A percentile compares a stretch with the other conserved stretches of the same genome.
These are phyloP conservation scores for Heteromormyrus szaboi DNA, from an alignment of 2,797 vertebrate genomes.

Conservation along the genomic window DNA sequence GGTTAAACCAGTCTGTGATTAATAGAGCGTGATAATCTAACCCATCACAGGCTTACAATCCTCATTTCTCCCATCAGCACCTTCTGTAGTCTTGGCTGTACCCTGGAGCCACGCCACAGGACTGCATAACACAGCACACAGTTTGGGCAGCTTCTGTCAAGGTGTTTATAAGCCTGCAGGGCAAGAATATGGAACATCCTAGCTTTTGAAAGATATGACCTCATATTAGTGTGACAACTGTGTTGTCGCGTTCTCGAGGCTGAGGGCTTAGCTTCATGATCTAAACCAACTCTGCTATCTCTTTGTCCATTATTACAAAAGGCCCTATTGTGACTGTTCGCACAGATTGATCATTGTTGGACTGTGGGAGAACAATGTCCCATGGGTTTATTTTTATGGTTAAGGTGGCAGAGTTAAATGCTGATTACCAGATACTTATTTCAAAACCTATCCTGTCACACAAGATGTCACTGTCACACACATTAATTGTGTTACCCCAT, in stretches of 20 bases:
- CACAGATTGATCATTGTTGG: background rate
- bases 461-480: background rate
- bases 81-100: background rate
- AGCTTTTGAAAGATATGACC: background rate
- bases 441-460: background rate
- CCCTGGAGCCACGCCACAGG: background rate
- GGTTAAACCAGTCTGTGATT: background rate
- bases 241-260: background rate
- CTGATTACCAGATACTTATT: background rate
- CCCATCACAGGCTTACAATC: background rate
- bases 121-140: background rate
- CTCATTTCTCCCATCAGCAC: background rate
- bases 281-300: background rate
- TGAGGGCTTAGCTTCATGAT: background rate
- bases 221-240: background rate
- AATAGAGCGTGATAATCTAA: constrained; percentile 1
- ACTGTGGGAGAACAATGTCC: background rate
- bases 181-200: background rate
- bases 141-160: background rate
- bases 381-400: background rate
- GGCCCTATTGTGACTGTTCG: background rate
- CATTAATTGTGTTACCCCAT: background rate
- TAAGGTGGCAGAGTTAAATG: background rate
- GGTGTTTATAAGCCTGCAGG: background rate
- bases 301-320: background rate